Evolutionary conservation across 2,888 invertebrate genomes (phyloP).

Genomic region (Amphipyra berbera): DNA sequence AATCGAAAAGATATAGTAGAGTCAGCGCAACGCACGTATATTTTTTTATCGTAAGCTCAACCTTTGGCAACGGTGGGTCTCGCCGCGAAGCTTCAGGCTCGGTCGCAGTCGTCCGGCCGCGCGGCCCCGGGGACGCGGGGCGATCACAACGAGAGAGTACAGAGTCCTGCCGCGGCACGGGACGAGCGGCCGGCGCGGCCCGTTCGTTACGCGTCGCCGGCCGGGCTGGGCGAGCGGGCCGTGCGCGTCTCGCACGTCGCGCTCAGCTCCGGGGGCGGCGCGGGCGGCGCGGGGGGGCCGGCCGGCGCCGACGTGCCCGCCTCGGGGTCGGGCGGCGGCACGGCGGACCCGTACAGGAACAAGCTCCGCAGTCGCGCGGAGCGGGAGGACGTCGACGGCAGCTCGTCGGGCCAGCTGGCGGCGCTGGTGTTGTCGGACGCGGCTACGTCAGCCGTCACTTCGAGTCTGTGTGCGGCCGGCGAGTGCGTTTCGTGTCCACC

Average conservation of each 20-base stretch:
- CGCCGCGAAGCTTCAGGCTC: slow-evolving; percentile 10
- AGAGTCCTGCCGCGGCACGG: slow-evolving; percentile 30
- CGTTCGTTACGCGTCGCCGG: slow-evolving; percentile 35
- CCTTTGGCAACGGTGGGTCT: slow-evolving; percentile 29
- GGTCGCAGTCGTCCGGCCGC: slow-evolving; percentile 22
- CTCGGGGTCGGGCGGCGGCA: slow-evolving; percentile 76
- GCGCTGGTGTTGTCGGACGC: slow-evolving; percentile 75
- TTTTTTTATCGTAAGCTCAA: slow-evolving; percentile 44
- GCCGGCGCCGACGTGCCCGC: slow-evolving; percentile 61
- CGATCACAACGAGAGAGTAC: slow-evolving; percentile 29
- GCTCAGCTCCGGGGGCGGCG: slow-evolving; percentile 27
- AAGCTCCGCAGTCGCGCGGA: slow-evolving; percentile 77
- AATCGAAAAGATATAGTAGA: slow-evolving; percentile 40
- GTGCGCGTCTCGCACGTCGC: slow-evolving; percentile 2
- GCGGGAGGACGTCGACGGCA: slow-evolving; percentile 76
- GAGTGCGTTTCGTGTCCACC: slow-evolving; percentile 75
- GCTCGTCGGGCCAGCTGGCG: slow-evolving; percentile 77
- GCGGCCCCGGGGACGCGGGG: background rate
- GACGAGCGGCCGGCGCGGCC: slow-evolving; percentile 20
- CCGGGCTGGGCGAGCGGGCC: slow-evolving; percentile 8
- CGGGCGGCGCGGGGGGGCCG: slow-evolving; percentile 12
- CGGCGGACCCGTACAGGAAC: slow-evolving; percentile 82
- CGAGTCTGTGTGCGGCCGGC: slow-evolving; percentile 74
- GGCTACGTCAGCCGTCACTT: slow-evolving; percentile 79
- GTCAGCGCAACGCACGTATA: slow-evolving; percentile 35